Percentiles rank a stretch among this genome's conserved stretches.
These are phyloP conservation scores for Cryptus armator DNA, from an alignment of 2,888 invertebrate species.

Conservation along the genomic window DNA sequence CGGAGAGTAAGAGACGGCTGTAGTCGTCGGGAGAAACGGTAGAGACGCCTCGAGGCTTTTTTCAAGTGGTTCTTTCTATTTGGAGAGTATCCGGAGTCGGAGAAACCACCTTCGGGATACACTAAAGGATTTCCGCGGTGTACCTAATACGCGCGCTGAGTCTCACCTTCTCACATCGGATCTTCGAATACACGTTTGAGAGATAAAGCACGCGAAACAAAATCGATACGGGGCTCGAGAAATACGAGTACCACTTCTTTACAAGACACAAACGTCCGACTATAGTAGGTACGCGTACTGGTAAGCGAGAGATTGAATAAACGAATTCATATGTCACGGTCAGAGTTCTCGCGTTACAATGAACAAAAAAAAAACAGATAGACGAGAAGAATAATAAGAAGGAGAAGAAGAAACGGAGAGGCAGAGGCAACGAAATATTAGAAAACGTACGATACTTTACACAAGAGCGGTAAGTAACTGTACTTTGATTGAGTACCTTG, in stretches of 20 bases:
- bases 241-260: constrained; percentile 2
- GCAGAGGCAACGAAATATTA: neutral
- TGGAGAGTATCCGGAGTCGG: constrained; percentile 15
- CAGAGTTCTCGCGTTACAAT: constrained; percentile 5
- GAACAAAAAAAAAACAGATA: neutral
- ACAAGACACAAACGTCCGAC: neutral
- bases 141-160: constrained; percentile 6
- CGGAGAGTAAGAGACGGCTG: neutral
- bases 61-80: constrained; percentile 26
- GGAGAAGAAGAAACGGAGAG: constrained; percentile 3
- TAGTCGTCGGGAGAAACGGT: constrained; percentile 1
- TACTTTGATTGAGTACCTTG: constrained; percentile 21
- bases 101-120: constrained; percentile 28
- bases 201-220: constrained; percentile 50
- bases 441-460: constrained; percentile 29
- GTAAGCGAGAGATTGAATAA: constrained; percentile 20
- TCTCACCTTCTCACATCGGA: constrained; percentile 7
- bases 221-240: constrained; percentile 54
- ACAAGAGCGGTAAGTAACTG: constrained; percentile 1
- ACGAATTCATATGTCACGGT: constrained; percentile 34
- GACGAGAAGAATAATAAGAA: neutral
- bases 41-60: constrained; percentile 27
- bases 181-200: constrained; percentile 41
- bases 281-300: neutral
- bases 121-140: constrained; percentile 49